Base-by-base conservation (phyloP, 2,797 vertebrate genomes). In the Cetoscarus ocellatus region DNA sequence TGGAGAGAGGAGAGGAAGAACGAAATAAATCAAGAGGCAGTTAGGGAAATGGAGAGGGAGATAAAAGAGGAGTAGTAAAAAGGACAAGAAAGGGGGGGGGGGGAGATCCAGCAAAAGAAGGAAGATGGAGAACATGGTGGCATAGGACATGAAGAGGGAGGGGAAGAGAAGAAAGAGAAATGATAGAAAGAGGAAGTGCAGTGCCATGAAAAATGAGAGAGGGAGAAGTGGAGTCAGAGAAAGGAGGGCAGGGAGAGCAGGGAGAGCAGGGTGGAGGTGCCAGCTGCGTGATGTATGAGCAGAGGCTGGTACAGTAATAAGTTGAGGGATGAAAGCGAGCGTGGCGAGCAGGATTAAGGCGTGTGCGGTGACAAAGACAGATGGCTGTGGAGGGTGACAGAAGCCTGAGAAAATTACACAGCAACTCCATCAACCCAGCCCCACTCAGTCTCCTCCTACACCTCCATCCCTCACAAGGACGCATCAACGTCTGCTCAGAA, bases 261-360 rank as follows among this genome's bases (percentile, higher is more conserved):
- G 27, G 27, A 27, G 27, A 27, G 17, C 15, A 50, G 56, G 6
- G 79, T 67, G 65, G 73, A 53, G 47, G 35, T 64, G 77, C 57
- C 84, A 72, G 74, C 78, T 67, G 73, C 61, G 50, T 88, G 86
- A 90, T 83, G 79, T 55, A 90, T 12, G 88, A 83, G 69, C 58
- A 1, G 58, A 54, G 52, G 52, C 74, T 72, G 49, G 3, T 42
- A 48, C 67, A 8, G 78, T 73, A 77, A 86, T 81, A 82, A 80
- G 71, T 65, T 18, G 63, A 57, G 45, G 52, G 72, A 77, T 83
- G 84, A 87, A 72, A 78, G 73, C 53, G 61, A 80, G 63, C 42
- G 52, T 9, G 40, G 82, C 55, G 34, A 69, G 45, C 62, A 67
- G 70, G 73, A 79, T 82, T 69, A 73, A 68, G n/a, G 67, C 19